A percentile compares a stretch with the other conserved stretches of the same genome.
phyloP scores from a whole-genome alignment of 2,888 invertebrate genomes.

The Ectemnius lituratus region DNA sequence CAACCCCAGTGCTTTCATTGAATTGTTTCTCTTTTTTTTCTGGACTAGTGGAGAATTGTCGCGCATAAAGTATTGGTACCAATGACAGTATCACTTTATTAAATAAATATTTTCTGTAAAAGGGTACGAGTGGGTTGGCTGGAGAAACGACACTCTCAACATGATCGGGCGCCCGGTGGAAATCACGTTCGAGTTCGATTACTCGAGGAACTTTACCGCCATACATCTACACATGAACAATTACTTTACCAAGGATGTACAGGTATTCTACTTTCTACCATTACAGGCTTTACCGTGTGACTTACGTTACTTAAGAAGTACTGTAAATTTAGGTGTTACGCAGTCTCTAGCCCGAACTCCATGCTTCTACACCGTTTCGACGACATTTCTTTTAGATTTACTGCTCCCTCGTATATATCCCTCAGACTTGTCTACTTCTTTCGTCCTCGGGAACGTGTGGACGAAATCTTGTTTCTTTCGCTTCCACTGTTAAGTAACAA shows the following conservation, averaged over 20 bases:
- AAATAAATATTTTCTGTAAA: conserved; percentile 54
- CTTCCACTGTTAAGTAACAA: not conserved
- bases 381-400: conserved; percentile 6
- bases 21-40: not conserved
- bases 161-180: conserved; percentile 84
- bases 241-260: conserved; percentile 86
- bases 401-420: not conserved
- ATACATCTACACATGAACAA: conserved; percentile 88
- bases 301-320: conserved; percentile 25
- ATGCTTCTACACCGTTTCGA: not conserved
- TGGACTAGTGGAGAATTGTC: too few species aligned
- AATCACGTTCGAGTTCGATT: conserved; percentile 89
- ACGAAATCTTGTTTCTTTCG: not conserved
- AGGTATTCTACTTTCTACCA: conserved; percentile 77
- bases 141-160: conserved; percentile 85
- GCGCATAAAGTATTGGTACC: too few species aligned
- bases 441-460: not conserved
- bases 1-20: not conserved
- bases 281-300: conserved; percentile 25
- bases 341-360: too few species aligned
- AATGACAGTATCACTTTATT: not conserved
- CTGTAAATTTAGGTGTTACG: conserved; percentile 29
- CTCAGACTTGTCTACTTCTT: too few species aligned
- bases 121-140: conserved; percentile 92
- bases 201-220: conserved; percentile 86